Conservation (phyloP, 2,113 vertebrate species). For the Panthera leo region DNA sequence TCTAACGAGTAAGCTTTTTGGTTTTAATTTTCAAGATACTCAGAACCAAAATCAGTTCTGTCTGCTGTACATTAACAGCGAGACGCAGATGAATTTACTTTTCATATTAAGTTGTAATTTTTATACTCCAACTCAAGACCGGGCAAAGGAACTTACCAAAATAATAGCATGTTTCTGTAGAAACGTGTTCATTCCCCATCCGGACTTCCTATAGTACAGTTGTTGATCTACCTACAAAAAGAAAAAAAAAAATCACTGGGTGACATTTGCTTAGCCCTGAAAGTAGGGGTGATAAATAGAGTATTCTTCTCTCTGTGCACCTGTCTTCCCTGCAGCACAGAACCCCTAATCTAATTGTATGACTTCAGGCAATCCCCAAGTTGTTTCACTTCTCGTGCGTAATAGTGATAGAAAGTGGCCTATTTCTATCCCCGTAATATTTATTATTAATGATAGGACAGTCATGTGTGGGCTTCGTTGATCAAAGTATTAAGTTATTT, state of each 20-base stretch:
- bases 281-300: neutral
- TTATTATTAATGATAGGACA: conserved; percentile 40
- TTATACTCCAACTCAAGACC: conserved; percentile 19
- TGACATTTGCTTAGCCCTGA: neutral
- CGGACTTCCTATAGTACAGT: neutral
- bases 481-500: conserved; percentile 34
- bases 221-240: neutral
- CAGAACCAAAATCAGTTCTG: neutral
- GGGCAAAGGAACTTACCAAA: neutral
- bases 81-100: neutral
- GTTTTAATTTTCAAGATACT: neutral
- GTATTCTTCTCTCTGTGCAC: neutral
- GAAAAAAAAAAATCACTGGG: neutral
- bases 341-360: neutral
- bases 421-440: neutral
- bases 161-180: neutral
- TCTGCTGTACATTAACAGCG: neutral
- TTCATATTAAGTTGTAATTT: neutral
- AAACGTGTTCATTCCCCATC: neutral
- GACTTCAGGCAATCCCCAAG: neutral
- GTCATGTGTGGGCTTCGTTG: neutral
- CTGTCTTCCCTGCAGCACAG: neutral
- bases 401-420: neutral
- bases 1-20: conserved; percentile 22
- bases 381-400: neutral